Evolutionary conservation across 1,140 invertebrate species (phyloP).

Genomic region (Listronotus bonariensis): DNA sequence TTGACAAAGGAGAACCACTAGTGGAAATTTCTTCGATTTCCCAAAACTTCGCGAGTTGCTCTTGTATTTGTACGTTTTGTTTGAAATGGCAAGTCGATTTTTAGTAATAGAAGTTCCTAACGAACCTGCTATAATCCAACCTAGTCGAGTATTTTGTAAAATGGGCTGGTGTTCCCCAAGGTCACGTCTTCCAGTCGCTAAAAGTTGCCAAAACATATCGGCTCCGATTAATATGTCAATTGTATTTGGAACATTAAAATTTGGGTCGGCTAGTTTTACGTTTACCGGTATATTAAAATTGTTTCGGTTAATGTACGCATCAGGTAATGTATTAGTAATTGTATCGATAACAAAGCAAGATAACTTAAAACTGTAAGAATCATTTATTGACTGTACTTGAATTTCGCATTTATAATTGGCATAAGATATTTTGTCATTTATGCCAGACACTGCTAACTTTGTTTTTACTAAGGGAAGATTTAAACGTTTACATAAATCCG

Average conservation of each 20-base stretch:
- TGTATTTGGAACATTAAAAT: not conserved
- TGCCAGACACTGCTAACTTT: no score
- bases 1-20: no score
- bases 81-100: not conserved
- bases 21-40: conserved; percentile 7
- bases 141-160: conserved; percentile 14
- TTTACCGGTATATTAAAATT: not conserved
- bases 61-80: not conserved
- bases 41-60: conserved; percentile 3
- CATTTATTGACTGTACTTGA: no score
- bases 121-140: not conserved
- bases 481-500: not conserved
- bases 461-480: no score
- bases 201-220: conserved; percentile 1
- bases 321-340: conserved; percentile 7
- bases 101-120: not conserved
- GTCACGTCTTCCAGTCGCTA: not conserved
- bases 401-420: no score
- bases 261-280: conserved; percentile 5
- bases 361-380: no score
- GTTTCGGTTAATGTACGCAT: no score
- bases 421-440: no score
- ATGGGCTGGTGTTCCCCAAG: not conserved
- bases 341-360: no score
- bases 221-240: conserved; percentile 17